Conservation (phyloP, 2,888 invertebrate genomes). For the Phyto melanocephala region DNA sequence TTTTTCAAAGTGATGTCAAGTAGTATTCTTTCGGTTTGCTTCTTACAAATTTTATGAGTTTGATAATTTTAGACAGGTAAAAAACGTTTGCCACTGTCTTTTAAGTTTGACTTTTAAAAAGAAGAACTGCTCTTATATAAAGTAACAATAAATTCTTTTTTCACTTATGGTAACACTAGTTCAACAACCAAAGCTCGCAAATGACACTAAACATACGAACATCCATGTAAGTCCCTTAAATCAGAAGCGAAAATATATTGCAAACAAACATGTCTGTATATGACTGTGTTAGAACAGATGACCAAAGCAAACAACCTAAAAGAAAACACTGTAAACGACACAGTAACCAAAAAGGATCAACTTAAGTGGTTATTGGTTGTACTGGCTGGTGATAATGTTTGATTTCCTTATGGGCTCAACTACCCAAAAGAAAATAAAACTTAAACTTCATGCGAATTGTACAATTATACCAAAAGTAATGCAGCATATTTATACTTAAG, state of each 20-base stretch:
- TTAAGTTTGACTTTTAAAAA: too few species aligned
- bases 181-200: background rate
- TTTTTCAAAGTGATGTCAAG: too few species aligned
- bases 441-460: background rate
- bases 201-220: constrained; percentile 35
- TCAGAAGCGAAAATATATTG: constrained; percentile 56
- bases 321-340: constrained; percentile 17
- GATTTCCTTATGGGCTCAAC: constrained; percentile 14
- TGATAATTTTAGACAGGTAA: too few species aligned
- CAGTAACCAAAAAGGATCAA: constrained; percentile 5
- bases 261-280: constrained; percentile 39
- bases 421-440: background rate
- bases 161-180: background rate
- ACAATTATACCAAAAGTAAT: background rate
- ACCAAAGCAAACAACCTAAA: constrained; percentile 26
- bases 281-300: constrained; percentile 9
- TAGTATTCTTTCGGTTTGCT: too few species aligned
- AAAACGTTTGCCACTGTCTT: too few species aligned
- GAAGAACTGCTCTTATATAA: too few species aligned
- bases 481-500: too few species aligned
- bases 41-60: too few species aligned
- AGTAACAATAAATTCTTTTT: too few species aligned
- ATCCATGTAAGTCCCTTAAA: constrained; percentile 43
- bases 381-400: constrained; percentile 63
- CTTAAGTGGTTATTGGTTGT: constrained; percentile 11